Percentiles rank a stretch among this genome's conserved stretches.
These are phyloP conservation scores for Tokudaia muenninki DNA, from an alignment of 2,797 vertebrate species.

Conservation along the genomic window DNA sequence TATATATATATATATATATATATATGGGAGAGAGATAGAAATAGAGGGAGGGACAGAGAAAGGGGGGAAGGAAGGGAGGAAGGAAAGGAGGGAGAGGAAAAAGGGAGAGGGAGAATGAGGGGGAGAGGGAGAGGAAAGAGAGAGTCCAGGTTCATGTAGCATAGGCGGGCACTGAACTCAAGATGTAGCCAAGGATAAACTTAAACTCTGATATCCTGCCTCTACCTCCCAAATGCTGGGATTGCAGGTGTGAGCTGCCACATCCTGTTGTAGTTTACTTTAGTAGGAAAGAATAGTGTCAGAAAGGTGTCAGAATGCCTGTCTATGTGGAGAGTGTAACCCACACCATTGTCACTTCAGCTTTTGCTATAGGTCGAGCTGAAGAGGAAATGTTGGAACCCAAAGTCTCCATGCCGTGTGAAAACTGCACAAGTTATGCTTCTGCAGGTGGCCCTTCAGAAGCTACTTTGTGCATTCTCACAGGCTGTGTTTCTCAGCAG, in stretches of 20 bases:
- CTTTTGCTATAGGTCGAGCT: slow-evolving; percentile 80
- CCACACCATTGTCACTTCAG: slow-evolving; percentile 69
- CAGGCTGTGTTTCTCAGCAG: slow-evolving; percentile 63
- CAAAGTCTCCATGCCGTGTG: slow-evolving; percentile 72
- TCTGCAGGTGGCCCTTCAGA: slow-evolving; percentile 77
- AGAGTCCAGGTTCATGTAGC: background rate
- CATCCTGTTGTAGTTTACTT: background rate
- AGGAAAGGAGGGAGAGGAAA: too few relatives aligned
- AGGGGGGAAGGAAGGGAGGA: too few relatives aligned
- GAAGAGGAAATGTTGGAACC: slow-evolving; percentile 82
- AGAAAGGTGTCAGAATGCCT: slow-evolving; percentile 75
- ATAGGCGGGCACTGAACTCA: background rate
- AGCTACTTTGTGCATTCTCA: background rate
- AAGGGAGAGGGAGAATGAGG: too few relatives aligned
- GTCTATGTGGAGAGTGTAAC: slow-evolving; percentile 75
- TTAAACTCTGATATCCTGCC: background rate
- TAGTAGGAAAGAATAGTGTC: slow-evolving; percentile 62
- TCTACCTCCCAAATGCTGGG: background rate
- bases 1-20: too few relatives aligned
- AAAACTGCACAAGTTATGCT: slow-evolving; percentile 72
- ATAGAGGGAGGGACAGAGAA: too few relatives aligned
- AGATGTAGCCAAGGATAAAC: background rate
- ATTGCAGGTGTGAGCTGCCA: background rate
- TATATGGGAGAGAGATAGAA: too few relatives aligned
- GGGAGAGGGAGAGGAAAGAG: accelerated